Evolutionary conservation across 2,113 vertebrate species (phyloP).

Genomic region (Paramisgurnus dabryanus): DNA sequence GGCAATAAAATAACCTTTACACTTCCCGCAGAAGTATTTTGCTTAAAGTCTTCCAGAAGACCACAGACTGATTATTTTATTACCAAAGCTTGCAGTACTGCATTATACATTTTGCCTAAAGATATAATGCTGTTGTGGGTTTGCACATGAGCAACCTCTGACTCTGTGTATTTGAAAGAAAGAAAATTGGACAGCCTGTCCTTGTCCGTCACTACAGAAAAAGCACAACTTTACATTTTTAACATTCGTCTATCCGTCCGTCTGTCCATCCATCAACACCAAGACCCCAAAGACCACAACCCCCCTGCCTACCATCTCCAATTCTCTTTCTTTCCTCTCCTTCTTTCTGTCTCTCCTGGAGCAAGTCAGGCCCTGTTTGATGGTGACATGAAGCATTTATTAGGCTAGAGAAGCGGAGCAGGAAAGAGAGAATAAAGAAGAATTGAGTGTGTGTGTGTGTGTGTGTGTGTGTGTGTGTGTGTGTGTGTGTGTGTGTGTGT

Average conservation of each 20-base stretch:
- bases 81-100: neutral
- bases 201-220: conserved; percentile 22
- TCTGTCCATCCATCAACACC: conserved; percentile 44
- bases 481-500: neutral
- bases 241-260: conserved; percentile 44
- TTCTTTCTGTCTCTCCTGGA: conserved; percentile 41
- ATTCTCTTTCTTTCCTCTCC: conserved; percentile 60
- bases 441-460: conserved; percentile 10
- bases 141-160: neutral
- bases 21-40: neutral
- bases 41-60: neutral
- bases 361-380: conserved; percentile 57
- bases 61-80: neutral
- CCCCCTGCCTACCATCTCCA: conserved; percentile 53
- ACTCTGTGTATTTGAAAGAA: neutral
- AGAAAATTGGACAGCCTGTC: conserved; percentile 15
- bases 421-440: conserved; percentile 51
- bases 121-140: neutral
- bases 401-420: conserved; percentile 41
- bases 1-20: too few relatives aligned
- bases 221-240: conserved; percentile 51
- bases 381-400: conserved; percentile 67
- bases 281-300: conserved; percentile 30
- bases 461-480: neutral
- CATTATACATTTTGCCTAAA: conserved; percentile 15